Evolutionary conservation across 2,797 vertebrate species (phyloP).

Genomic region (Iguana delicatissima): DNA sequence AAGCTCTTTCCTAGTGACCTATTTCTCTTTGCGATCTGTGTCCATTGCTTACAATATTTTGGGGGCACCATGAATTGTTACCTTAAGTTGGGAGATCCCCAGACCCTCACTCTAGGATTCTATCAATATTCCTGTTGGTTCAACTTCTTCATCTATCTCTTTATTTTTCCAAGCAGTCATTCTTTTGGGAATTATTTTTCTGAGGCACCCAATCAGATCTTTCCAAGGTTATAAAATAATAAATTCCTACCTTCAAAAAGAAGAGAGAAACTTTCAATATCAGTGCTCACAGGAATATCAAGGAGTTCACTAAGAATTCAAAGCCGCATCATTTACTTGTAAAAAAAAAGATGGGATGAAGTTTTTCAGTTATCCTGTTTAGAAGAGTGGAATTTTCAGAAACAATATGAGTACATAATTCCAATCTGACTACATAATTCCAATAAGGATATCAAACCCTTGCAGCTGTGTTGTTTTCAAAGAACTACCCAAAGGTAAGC

Average conservation of each 20-base stretch:
- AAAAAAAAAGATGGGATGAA: background rate
- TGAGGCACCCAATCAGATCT: background rate
- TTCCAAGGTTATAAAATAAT: background rate
- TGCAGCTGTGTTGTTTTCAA: background rate
- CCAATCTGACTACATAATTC: background rate
- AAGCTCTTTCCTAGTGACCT: background rate
- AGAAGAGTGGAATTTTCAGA: background rate
- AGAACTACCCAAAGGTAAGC: slow-evolving; percentile 19
- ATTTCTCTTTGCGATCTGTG: background rate
- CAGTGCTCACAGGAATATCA: background rate
- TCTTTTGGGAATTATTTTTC: background rate
- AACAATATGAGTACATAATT: background rate
- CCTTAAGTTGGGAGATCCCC: background rate
- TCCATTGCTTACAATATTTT: background rate
- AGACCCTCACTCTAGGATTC: background rate
- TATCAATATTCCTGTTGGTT: background rate
- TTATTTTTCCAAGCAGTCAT: background rate
- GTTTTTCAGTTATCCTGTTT: background rate
- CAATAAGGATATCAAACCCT: background rate
- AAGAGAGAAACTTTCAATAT: background rate
- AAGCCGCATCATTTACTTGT: background rate
- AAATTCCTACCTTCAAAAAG: background rate
- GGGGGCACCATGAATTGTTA: background rate
- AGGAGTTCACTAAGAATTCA: background rate
- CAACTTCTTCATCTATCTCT: background rate